phyloP scores from a whole-genome alignment of 23 tunicate species.

The Halocynthia roretzi region DNA sequence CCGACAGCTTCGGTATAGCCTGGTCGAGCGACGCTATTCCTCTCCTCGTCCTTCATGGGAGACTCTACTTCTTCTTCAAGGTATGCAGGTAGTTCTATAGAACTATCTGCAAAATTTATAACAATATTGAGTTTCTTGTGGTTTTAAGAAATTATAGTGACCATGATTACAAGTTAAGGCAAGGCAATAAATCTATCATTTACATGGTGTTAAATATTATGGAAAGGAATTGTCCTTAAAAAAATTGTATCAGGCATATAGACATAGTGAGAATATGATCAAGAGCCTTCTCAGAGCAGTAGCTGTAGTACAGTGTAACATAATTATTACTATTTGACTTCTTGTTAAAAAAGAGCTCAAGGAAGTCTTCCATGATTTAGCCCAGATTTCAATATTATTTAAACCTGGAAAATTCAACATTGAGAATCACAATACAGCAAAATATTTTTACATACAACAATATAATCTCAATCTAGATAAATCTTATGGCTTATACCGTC shows the following conservation, averaged over 20 bases:
- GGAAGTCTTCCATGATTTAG: not conserved
- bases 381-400: not conserved
- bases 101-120: not conserved
- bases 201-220: not conserved
- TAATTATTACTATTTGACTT: too few species aligned
- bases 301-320: too few species aligned
- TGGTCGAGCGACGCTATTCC: slow-evolving; percentile 71
- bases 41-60: slow-evolving; percentile 51
- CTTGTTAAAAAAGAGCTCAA: too few species aligned
- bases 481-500: slow-evolving; percentile 27
- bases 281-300: too few species aligned
- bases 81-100: slow-evolving; percentile 56
- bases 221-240: not conserved
- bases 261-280: too few species aligned
- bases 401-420: not conserved
- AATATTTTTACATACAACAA: too few species aligned
- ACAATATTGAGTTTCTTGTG: not conserved
- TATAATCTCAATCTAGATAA: too few species aligned
- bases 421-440: slow-evolving; percentile 4
- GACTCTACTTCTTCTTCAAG: slow-evolving; percentile 86
- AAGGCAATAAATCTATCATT: too few species aligned
- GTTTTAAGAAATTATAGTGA: too few species aligned
- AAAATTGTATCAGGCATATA: not conserved
- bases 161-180: too few species aligned
- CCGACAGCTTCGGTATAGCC: slow-evolving; percentile 39